phyloP scores from a whole-genome alignment of 2,888 invertebrate species.

The Bugula neritina region DNA sequence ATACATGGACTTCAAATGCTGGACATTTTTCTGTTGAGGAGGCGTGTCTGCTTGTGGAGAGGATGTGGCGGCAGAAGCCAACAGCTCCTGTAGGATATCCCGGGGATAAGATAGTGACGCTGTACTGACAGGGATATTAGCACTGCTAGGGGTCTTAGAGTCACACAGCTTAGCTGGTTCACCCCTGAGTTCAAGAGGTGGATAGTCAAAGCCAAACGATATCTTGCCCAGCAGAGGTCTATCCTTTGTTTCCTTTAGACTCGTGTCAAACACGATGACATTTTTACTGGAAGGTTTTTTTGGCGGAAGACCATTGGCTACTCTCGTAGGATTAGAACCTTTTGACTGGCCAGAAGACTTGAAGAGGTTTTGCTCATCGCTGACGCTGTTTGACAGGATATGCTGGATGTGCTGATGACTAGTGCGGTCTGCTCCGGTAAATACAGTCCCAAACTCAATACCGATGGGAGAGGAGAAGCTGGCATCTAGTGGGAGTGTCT shows the following conservation, averaged over 20 bases:
- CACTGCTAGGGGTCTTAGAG: not conserved
- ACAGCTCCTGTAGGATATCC: not conserved
- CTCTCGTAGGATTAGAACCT: not conserved
- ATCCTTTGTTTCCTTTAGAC: not conserved
- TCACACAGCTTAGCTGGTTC: not conserved
- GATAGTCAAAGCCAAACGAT: not conserved
- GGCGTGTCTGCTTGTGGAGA: not conserved
- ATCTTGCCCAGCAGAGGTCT: not conserved
- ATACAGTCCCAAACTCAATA: slow-evolving; percentile 13
- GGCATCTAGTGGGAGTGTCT: not conserved
- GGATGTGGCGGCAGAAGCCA: not conserved
- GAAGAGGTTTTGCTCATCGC: not conserved
- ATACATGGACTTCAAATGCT: too few species aligned
- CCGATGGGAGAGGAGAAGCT: not conserved
- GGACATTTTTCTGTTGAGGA: too few species aligned
- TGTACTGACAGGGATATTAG: not conserved
- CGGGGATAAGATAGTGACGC: not conserved
- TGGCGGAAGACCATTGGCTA: not conserved
- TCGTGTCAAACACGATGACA: not conserved
- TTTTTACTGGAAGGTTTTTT: not conserved
- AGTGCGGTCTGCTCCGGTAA: not conserved
- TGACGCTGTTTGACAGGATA: not conserved
- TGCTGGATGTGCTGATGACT: not conserved
- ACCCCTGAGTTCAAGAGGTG: not conserved
- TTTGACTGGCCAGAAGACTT: not conserved